A percentile compares a stretch with the other conserved stretches of the same genome.
Conservation (phyloP, 2,888 invertebrate species). For the Odontomyia ornata region DNA sequence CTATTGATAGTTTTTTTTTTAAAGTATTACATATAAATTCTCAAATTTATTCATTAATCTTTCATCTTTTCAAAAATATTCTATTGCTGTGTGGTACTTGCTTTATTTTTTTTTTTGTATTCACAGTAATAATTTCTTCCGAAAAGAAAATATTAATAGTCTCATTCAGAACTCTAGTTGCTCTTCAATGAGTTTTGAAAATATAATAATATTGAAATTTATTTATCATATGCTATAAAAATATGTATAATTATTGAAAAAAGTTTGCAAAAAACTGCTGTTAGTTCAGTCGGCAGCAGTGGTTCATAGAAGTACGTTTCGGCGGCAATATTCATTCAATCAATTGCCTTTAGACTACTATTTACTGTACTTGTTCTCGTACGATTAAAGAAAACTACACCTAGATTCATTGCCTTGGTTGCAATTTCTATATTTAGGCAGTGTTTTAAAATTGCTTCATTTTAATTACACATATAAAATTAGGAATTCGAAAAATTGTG, state of each 20-base stretch:
- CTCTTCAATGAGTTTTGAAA: constrained; percentile 40
- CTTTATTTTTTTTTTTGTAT: constrained; percentile 46
- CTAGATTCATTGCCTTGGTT: not conserved
- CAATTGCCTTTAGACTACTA: constrained; percentile 24
- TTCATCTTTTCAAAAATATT: constrained; percentile 24
- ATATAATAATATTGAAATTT: constrained; percentile 48
- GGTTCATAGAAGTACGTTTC: constrained; percentile 49
- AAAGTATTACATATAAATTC: constrained; percentile 8
- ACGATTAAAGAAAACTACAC: constrained; percentile 24
- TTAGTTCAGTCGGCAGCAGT: constrained; percentile 65
- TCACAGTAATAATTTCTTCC: constrained; percentile 46
- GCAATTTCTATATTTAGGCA: constrained; percentile 16
- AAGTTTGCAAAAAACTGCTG: constrained; percentile 59
- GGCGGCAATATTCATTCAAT: not conserved
- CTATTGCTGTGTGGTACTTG: constrained; percentile 6
- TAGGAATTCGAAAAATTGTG: constrained; percentile 41
- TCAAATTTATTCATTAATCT: constrained; percentile 39
- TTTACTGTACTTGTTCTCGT: not conserved
- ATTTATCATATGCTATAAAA: constrained; percentile 39
- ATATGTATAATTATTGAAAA: constrained; percentile 43
- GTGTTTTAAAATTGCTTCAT: constrained; percentile 8
- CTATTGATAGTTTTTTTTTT: constrained; percentile 6
- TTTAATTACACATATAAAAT: constrained; percentile 36
- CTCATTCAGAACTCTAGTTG: constrained; percentile 61
- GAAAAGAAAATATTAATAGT: constrained; percentile 58